These are phyloP conservation scores for Syrmaticus mikado DNA, from an alignment of 2,113 vertebrate genomes.

Conservation along the genomic window DNA sequence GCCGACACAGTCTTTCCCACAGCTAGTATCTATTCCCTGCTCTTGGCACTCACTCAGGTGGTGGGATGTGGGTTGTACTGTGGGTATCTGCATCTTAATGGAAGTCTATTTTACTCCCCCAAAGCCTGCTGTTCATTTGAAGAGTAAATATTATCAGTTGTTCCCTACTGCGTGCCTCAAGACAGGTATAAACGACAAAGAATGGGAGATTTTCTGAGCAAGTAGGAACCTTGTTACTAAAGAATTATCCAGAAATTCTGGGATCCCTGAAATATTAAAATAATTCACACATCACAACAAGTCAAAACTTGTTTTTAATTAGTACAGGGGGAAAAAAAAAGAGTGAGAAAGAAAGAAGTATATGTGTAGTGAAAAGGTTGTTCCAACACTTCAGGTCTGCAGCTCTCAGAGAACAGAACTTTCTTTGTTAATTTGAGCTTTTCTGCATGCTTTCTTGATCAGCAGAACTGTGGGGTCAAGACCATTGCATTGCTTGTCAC, in stretches of 20 bases:
- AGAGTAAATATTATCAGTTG: background rate
- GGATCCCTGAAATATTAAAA: background rate
- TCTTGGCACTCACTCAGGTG: slow-evolving; percentile 30
- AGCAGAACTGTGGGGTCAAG: background rate
- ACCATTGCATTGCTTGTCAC: background rate
- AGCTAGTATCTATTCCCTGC: slow-evolving; percentile 28
- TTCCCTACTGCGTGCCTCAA: background rate
- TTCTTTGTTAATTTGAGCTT: background rate
- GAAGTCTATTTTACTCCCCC: background rate
- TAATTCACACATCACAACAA: background rate
- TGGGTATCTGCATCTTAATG: slow-evolving; percentile 32
- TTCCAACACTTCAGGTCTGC: background rate
- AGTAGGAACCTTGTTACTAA: background rate
- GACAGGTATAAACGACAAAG: background rate
- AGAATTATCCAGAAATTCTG: background rate
- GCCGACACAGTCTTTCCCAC: slow-evolving; percentile 7
- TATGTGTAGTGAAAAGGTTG: background rate
- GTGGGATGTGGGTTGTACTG: background rate
- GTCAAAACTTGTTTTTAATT: background rate
- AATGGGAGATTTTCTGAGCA: background rate
- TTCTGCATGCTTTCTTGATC: background rate
- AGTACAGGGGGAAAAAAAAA: background rate
- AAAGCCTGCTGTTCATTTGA: slow-evolving; percentile 25
- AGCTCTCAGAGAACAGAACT: background rate
- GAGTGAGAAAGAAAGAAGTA: background rate